These are phyloP conservation scores for Leptatherina wallacei DNA, from an alignment of 2,797 vertebrate species.

Conservation along the genomic window DNA sequence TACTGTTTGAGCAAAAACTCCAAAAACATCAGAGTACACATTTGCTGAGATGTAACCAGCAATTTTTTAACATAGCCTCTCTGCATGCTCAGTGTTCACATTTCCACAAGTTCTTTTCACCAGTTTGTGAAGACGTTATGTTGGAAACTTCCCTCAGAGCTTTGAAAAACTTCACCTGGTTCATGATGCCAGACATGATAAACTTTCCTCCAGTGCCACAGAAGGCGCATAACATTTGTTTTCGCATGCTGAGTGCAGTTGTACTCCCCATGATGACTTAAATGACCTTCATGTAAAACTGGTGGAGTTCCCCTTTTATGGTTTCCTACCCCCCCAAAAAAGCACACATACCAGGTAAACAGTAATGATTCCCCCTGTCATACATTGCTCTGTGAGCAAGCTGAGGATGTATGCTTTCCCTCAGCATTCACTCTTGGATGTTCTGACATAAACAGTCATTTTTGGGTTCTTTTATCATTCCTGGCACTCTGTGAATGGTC, in stretches of 20 bases:
- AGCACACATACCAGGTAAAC: slow-evolving; percentile 28
- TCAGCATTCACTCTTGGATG: slow-evolving; percentile 56
- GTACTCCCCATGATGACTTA: slow-evolving; percentile 22
- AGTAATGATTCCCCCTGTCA: slow-evolving; percentile 4
- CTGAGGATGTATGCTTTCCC: slow-evolving; percentile 39
- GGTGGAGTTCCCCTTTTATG: slow-evolving; percentile 45
- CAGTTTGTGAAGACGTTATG: not conserved
- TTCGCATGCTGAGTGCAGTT: slow-evolving; percentile 11
- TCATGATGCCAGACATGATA: slow-evolving; percentile 3
- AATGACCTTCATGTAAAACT: slow-evolving; percentile 26
- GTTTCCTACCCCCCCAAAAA: not conserved
- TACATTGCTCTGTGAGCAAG: slow-evolving; percentile 25
- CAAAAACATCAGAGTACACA: not conserved
- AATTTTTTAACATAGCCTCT: not conserved
- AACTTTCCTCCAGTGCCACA: slow-evolving; percentile 12
- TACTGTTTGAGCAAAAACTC: not conserved
- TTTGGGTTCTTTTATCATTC: slow-evolving; percentile 65
- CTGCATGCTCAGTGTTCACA: not conserved
- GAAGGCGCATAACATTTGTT: slow-evolving; percentile 16
- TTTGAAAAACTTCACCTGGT: not conserved
- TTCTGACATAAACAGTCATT: slow-evolving; percentile 69
- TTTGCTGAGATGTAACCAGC: slow-evolving; percentile 4
- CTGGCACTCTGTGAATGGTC: slow-evolving; percentile 79
- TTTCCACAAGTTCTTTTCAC: not conserved
- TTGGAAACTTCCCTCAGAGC: not conserved